Conservation (phyloP, 2,888 invertebrate genomes). For the Pseudococcus jackbeardsleyi region DNA sequence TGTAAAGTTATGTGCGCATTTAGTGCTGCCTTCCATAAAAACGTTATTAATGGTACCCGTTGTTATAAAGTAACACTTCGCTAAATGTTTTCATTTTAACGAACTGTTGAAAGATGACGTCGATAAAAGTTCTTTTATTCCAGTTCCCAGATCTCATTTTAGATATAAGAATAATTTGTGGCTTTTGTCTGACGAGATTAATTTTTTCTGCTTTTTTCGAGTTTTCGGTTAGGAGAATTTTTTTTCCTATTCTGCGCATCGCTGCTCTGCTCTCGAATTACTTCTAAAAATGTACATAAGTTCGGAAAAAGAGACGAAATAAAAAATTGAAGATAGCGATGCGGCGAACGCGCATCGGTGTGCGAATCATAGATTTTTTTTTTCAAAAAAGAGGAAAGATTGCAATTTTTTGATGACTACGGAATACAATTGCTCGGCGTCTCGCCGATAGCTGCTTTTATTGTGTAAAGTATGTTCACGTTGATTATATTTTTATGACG, state of each 20-base stretch:
- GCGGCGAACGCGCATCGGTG: neutral
- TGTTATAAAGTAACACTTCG: slow-evolving; percentile 63
- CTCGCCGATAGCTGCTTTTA: neutral
- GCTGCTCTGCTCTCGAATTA: neutral
- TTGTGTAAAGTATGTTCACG: slow-evolving; percentile 35
- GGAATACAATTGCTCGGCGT: slow-evolving; percentile 34
- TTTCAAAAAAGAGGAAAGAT: neutral
- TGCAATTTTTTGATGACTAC: slow-evolving; percentile 38
- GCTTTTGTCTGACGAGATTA: slow-evolving; percentile 61
- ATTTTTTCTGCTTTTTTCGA: slow-evolving; percentile 51
- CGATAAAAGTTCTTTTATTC: slow-evolving; percentile 62
- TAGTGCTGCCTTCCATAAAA: slow-evolving; percentile 60
- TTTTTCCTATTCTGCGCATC: slow-evolving; percentile 34
- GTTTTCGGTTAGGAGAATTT: neutral
- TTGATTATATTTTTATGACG: slow-evolving; percentile 29
- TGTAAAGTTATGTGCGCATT: slow-evolving; percentile 60
- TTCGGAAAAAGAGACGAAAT: neutral
- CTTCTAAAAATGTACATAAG: neutral
- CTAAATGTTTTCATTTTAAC: slow-evolving; percentile 64
- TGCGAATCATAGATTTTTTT: slow-evolving; percentile 1
- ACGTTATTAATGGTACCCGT: slow-evolving; percentile 63
- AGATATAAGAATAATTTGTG: slow-evolving; percentile 63
- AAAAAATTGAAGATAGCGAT: slow-evolving; percentile 52
- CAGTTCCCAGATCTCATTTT: slow-evolving; percentile 63
- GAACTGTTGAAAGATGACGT: slow-evolving; percentile 57